Percentiles rank a stretch among this genome's conserved stretches.
phyloP scores from a whole-genome alignment of 2,113 vertebrate genomes.

The Anolis carolinensis region DNA sequence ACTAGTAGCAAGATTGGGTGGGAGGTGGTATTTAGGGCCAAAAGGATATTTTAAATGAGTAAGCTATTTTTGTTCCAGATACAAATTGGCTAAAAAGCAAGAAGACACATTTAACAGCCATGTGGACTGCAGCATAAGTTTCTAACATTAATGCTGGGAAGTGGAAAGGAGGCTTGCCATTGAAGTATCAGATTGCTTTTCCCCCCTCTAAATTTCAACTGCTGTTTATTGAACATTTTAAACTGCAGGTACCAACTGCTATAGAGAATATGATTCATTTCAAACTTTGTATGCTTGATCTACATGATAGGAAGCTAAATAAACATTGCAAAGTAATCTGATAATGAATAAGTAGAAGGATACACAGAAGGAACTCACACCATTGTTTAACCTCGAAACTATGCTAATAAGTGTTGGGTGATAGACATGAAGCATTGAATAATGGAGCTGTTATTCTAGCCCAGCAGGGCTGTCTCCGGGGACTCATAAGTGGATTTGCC shows the following conservation, averaged over 20 bases:
- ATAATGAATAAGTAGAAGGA: constrained; percentile 60
- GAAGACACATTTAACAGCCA: background rate
- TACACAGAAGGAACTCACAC: constrained; percentile 59
- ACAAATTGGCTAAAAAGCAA: background rate
- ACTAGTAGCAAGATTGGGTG: background rate
- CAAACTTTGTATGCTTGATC: constrained; percentile 45
- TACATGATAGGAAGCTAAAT: constrained; percentile 52
- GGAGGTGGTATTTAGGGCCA: background rate
- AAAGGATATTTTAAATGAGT: background rate
- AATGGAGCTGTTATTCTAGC: constrained; percentile 69
- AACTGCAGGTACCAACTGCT: background rate
- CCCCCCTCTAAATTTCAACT: too few relatives aligned
- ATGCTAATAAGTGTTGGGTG: constrained; percentile 61
- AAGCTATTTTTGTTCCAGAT: background rate
- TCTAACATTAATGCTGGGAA: background rate
- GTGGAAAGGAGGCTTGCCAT: background rate
- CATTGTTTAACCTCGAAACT: constrained; percentile 70
- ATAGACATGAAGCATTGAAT: constrained; percentile 54
- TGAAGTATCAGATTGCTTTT: background rate
- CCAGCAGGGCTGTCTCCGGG: constrained; percentile 58
- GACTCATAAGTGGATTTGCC: constrained; percentile 58
- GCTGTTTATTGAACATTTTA: constrained; percentile 14
- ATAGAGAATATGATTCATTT: constrained; percentile 47
- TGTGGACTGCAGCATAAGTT: too few relatives aligned
- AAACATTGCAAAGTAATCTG: constrained; percentile 65